A percentile compares a stretch with the other conserved stretches of the same genome.
Evolutionary conservation across 2,797 vertebrate species (phyloP).

Genomic region (Bradypodion ventrale): DNA sequence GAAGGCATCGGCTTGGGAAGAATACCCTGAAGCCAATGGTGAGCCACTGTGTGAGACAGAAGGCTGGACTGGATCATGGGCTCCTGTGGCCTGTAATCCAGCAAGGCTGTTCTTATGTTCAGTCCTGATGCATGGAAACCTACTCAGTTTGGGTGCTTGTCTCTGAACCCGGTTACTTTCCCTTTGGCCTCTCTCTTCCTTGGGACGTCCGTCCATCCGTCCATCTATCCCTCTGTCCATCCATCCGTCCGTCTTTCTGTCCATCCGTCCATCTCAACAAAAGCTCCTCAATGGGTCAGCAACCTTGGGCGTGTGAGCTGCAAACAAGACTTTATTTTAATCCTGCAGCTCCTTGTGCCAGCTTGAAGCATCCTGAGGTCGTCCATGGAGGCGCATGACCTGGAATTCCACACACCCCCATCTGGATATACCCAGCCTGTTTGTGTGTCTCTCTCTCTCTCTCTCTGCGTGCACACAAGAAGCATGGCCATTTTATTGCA

Average conservation of each 20-base stretch:
- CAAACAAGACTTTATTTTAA: neutral
- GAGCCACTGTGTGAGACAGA: too few species aligned
- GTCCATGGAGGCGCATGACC: neutral
- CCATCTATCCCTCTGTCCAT: too few species aligned
- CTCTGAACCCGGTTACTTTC: neutral
- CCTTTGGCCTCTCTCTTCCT: neutral
- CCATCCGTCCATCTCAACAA: neutral
- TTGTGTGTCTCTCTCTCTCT: too few species aligned
- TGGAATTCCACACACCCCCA: neutral
- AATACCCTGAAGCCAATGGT: too few species aligned
- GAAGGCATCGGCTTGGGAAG: too few species aligned
- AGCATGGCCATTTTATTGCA: too few species aligned
- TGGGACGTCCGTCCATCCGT: too few species aligned
- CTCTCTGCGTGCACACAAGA: too few species aligned
- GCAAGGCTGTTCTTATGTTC: too few species aligned
- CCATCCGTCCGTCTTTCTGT: too few species aligned
- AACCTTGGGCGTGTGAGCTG: neutral
- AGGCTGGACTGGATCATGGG: too few species aligned
- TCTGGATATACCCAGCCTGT: neutral
- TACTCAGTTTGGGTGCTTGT: neutral
- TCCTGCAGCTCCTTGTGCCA: neutral
- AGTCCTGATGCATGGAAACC: neutral
- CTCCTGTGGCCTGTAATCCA: too few species aligned
- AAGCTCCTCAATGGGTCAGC: neutral
- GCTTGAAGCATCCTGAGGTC: neutral